Evolutionary conservation across 1,140 invertebrate species (phyloP).

Genomic region (Ylistrum balloti): DNA sequence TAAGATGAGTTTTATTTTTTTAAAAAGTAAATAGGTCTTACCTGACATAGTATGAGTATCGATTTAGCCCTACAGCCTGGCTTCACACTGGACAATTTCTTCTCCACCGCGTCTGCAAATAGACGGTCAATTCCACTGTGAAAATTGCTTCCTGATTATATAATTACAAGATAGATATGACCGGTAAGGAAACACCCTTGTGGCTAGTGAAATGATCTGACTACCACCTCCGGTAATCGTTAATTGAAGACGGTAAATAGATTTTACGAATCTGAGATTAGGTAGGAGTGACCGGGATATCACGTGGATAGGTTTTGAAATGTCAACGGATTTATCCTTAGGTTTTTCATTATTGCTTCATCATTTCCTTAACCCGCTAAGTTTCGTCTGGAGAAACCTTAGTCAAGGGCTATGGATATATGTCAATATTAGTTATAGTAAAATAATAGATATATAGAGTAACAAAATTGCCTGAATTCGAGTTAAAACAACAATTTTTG

Average conservation of each 20-base stretch:
- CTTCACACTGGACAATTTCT: conserved; percentile 53
- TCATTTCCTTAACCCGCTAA: no score
- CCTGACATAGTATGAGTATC: conserved; percentile 53
- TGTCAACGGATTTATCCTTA: no score
- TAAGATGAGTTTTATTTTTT: no score
- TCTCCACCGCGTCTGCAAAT: conserved; percentile 49
- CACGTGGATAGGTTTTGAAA: not conserved
- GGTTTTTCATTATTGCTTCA: no score
- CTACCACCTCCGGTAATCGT: not conserved
- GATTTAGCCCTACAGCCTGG: conserved; percentile 56
- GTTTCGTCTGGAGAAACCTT: no score
- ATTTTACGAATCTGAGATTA: not conserved
- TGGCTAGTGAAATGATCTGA: not conserved
- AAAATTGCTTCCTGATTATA: conserved; percentile 6
- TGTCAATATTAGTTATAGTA: no score
- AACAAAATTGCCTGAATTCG: no score
- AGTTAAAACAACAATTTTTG: no score
- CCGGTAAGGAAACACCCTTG: not conserved
- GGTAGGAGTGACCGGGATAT: not conserved
- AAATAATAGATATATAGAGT: no score
- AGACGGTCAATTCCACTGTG: not conserved
- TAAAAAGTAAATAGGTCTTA: no score
- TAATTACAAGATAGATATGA: not conserved
- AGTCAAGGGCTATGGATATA: no score
- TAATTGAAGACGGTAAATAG: not conserved